Evolutionary conservation across 2,888 invertebrate species (phyloP).

Genomic region (Microctonus hyperodae): DNA sequence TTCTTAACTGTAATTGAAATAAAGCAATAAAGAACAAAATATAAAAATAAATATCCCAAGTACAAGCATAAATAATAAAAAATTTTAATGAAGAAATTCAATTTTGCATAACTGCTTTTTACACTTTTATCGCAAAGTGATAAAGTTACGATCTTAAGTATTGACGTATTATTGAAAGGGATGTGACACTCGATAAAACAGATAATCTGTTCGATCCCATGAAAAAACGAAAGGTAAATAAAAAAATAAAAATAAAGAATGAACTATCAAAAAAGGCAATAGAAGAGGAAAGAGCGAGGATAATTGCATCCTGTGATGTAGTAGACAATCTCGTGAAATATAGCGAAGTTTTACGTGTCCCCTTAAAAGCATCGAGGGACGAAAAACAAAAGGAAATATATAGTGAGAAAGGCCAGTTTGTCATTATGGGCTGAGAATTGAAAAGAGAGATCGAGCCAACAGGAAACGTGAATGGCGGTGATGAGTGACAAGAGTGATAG

Average conservation of each 20-base stretch:
- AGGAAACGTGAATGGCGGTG: conserved; percentile 3
- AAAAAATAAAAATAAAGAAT: neutral
- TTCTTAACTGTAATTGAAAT: too few species aligned
- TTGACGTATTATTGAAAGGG: too few species aligned
- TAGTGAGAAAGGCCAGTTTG: neutral
- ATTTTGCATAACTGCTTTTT: too few species aligned
- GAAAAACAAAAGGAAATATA: neutral
- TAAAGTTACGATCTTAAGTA: too few species aligned
- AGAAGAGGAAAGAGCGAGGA: neutral
- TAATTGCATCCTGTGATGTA: neutral
- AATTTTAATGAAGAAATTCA: too few species aligned
- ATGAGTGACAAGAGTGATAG: conserved; percentile 1
- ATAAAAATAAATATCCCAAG: too few species aligned
- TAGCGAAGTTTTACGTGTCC: neutral
- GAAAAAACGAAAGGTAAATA: neutral
- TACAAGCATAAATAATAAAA: too few species aligned
- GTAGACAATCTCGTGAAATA: neutral
- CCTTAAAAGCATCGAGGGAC: neutral
- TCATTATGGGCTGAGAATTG: conserved; percentile 3
- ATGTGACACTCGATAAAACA: conserved; percentile 1
- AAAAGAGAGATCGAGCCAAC: neutral
- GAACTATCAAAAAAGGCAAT: neutral
- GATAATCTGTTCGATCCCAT: neutral
- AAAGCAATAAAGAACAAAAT: too few species aligned
- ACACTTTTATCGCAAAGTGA: too few species aligned